Conservation (phyloP, 2,888 invertebrate species). For the Mechanitis messenoides region DNA sequence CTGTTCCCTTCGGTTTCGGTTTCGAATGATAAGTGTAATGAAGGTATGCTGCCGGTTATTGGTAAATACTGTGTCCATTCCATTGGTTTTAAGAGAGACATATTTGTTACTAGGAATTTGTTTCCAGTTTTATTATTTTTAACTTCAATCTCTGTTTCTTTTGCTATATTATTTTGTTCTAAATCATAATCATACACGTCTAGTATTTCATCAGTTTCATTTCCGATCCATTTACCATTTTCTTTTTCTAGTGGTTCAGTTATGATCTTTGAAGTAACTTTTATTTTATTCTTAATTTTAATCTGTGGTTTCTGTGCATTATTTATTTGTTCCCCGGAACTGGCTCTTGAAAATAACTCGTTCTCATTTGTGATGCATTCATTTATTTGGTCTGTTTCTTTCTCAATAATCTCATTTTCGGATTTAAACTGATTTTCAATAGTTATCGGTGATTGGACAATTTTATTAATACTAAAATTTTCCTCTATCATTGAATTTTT, state of each 20-base stretch:
- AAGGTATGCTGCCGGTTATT: constrained; percentile 40
- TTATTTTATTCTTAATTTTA: constrained; percentile 20
- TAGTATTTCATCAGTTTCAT: constrained; percentile 27
- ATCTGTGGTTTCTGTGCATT: constrained; percentile 32
- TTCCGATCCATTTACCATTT: constrained; percentile 42
- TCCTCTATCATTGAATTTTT: constrained; percentile 14
- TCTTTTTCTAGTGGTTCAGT: constrained; percentile 41
- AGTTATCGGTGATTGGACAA: constrained; percentile 9
- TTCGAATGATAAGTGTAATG: constrained; percentile 45
- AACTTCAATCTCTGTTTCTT: not conserved
- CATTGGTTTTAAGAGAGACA: constrained; percentile 44
- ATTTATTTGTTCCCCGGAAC: not conserved
- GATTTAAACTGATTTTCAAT: not conserved
- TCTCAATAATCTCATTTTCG: not conserved
- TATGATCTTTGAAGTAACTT: constrained; percentile 27
- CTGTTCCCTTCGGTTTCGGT: constrained; percentile 35
- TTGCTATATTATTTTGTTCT: constrained; percentile 28
- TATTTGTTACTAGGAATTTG: constrained; percentile 40
- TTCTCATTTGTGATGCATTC: constrained; percentile 1
- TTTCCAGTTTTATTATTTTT: constrained; percentile 20
- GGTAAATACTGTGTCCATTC: constrained; percentile 45
- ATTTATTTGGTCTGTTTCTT: not conserved
- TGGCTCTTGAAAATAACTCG: not conserved
- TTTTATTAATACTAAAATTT: constrained; percentile 9
- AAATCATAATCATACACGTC: constrained; percentile 20